Percentiles rank a stretch among this genome's conserved stretches.
Conservation (phyloP, 2,888 invertebrate genomes). For the Sabatieria punctata region DNA sequence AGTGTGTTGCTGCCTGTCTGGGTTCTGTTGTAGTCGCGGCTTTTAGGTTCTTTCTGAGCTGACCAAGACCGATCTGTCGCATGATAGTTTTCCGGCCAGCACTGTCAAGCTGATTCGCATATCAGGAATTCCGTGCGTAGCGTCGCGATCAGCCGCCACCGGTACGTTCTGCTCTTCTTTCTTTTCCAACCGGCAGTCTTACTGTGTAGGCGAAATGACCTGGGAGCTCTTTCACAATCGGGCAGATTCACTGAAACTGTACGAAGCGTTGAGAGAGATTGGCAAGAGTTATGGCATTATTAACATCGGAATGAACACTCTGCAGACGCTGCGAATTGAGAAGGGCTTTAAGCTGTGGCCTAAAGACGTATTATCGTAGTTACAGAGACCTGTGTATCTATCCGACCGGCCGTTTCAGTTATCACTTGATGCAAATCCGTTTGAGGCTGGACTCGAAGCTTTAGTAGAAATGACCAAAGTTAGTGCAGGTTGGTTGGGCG, state of each 20-base stretch:
- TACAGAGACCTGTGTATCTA: neutral
- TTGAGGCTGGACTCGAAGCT: slow-evolving; percentile 35
- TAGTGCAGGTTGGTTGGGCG: neutral
- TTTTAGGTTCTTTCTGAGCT: slow-evolving; percentile 27
- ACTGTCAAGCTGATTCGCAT: slow-evolving; percentile 25
- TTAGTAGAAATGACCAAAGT: slow-evolving; percentile 32
- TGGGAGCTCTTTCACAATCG: slow-evolving; percentile 36
- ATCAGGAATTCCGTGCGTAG: slow-evolving; percentile 24
- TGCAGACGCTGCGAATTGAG: slow-evolving; percentile 36
- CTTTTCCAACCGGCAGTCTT: too few relatives aligned
- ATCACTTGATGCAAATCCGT: slow-evolving; percentile 35
- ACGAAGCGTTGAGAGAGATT: slow-evolving; percentile 29
- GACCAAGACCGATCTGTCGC: slow-evolving; percentile 25
- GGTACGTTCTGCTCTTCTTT: slow-evolving; percentile 17
- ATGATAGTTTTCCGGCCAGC: slow-evolving; percentile 32
- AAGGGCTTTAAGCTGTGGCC: slow-evolving; percentile 38
- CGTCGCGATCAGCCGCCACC: slow-evolving; percentile 32
- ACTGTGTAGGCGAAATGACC: slow-evolving; percentile 36
- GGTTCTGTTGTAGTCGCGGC: neutral
- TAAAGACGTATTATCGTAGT: slow-evolving; percentile 23
- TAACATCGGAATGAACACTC: slow-evolving; percentile 35
- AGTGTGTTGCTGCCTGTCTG: slow-evolving; percentile 8
- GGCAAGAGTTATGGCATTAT: slow-evolving; percentile 31
- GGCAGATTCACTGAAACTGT: slow-evolving; percentile 29
- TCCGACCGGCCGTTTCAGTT: slow-evolving; percentile 24